Percentiles rank a stretch among this genome's conserved stretches.
phyloP scores from a whole-genome alignment of 2,797 vertebrate genomes.

The Pipistrellus nathusii region DNA sequence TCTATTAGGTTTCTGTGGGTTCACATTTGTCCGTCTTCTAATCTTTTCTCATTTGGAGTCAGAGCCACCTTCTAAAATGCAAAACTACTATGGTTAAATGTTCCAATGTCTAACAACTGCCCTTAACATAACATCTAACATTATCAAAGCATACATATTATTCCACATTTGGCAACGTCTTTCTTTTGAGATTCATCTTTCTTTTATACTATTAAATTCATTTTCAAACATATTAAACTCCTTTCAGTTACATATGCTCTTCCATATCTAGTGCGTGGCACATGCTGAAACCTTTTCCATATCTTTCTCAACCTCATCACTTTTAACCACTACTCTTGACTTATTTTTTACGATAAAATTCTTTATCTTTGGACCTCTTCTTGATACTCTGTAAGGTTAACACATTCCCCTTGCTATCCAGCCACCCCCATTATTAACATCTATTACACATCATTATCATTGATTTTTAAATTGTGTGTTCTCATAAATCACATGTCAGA shows the following conservation, averaged over 20 bases:
- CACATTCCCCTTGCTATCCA: not conserved
- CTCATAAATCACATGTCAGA: not conserved
- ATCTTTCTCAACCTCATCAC: not conserved
- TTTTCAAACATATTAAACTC: not conserved
- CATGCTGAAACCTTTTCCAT: not conserved
- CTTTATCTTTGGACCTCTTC: not conserved
- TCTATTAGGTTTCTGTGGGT: not conserved
- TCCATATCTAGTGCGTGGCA: not conserved
- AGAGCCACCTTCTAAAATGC: slow-evolving; percentile 5
- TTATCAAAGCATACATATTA: not conserved
- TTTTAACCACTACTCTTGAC: not conserved
- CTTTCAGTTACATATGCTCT: not conserved
- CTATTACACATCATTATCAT: not conserved
- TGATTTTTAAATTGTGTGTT: not conserved
- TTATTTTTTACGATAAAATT: not conserved
- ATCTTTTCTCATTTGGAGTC: not conserved
- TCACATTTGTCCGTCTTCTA: not conserved
- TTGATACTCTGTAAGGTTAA: not conserved
- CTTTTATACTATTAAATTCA: not conserved
- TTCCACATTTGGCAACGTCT: not conserved
- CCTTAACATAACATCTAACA: not conserved
- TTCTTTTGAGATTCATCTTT: not conserved
- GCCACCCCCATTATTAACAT: not conserved
- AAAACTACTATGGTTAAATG: not conserved
- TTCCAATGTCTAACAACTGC: not conserved